Conservation (phyloP, 2,888 invertebrate genomes). For the Meloe dianella region DNA sequence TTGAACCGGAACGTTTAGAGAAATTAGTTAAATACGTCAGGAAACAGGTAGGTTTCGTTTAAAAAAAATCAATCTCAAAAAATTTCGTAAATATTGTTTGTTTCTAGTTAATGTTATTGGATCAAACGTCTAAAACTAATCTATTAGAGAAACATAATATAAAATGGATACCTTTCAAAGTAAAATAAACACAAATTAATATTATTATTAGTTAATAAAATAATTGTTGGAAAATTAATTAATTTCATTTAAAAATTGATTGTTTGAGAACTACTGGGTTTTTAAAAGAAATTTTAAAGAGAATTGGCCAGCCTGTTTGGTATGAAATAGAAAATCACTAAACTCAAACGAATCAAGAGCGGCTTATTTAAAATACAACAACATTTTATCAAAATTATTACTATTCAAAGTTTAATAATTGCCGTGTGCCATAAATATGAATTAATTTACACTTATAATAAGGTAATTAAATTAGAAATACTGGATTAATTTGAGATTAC, state of each 20-base stretch:
- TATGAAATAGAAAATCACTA: too few species aligned
- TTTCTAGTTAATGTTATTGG: constrained; percentile 18
- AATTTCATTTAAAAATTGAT: neutral
- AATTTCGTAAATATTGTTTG: constrained; percentile 11
- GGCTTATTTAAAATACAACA: too few species aligned
- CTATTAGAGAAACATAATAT: constrained; percentile 9
- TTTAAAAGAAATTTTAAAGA: neutral
- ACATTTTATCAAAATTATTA: too few species aligned
- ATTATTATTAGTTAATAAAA: neutral
- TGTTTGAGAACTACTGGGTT: neutral
- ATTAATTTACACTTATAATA: too few species aligned
- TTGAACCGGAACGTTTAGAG: constrained; percentile 72
- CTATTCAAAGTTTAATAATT: too few species aligned
- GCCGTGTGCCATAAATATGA: too few species aligned
- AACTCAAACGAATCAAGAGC: too few species aligned
- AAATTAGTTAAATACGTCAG: constrained; percentile 77
- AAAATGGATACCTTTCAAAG: constrained; percentile 17
- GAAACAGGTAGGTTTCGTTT: constrained; percentile 67
- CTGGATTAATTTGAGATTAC: too few species aligned
- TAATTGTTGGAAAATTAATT: neutral
- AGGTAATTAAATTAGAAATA: too few species aligned
- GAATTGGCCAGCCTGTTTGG: too few species aligned
- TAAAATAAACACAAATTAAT: neutral
- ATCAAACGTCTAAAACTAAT: constrained; percentile 13
- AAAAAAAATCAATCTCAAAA: neutral